phyloP scores from a whole-genome alignment of 2,888 invertebrate genomes.

The Cephus pulcher region DNA sequence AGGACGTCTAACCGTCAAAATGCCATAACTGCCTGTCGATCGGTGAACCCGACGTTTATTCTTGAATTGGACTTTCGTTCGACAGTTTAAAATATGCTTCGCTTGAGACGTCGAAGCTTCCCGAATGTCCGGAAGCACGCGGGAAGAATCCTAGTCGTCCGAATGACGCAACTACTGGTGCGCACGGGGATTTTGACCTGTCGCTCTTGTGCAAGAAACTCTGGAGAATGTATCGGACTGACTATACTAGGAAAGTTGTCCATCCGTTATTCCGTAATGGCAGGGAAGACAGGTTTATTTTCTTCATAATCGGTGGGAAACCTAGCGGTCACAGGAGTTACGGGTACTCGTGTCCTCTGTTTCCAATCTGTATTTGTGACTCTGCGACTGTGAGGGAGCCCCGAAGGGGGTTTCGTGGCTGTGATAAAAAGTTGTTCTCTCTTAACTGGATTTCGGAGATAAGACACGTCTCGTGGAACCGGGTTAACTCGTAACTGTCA shows the following conservation, averaged over 20 bases:
- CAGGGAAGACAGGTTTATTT: slow-evolving; percentile 49
- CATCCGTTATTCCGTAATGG: slow-evolving; percentile 46
- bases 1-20: slow-evolving; percentile 37
- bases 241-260: slow-evolving; percentile 47
- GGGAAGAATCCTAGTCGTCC: background rate
- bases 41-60: background rate
- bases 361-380: background rate
- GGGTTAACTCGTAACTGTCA: background rate
- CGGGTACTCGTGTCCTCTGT: background rate
- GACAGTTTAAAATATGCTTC: background rate
- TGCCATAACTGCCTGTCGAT: slow-evolving; percentile 19
- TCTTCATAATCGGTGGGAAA: slow-evolving; percentile 37
- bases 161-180: slow-evolving; percentile 41
- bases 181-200: slow-evolving; percentile 12
- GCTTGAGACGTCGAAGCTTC: background rate
- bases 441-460: background rate
- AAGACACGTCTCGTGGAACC: background rate
- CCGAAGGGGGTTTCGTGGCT: background rate
- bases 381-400: background rate
- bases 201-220: slow-evolving; percentile 32
- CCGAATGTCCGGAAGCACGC: background rate
- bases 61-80: background rate
- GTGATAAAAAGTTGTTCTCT: background rate
- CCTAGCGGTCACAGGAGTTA: background rate
- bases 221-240: slow-evolving; percentile 20